phyloP scores from a whole-genome alignment of 1,140 invertebrate species.

The Heterodera schachtii region DNA sequence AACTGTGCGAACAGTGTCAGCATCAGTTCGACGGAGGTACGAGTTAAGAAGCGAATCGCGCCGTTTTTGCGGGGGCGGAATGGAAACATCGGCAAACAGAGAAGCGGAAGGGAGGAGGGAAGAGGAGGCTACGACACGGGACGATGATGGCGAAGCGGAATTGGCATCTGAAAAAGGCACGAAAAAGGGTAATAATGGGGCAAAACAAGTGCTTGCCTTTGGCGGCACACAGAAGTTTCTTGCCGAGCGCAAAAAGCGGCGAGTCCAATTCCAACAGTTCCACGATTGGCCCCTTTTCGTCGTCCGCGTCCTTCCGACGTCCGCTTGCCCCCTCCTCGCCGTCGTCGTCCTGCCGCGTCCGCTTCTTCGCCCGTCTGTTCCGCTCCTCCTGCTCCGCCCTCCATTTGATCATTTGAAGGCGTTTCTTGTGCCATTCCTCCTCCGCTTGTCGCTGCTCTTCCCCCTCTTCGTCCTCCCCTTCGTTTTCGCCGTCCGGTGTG shows the following conservation, averaged over 20 bases:
- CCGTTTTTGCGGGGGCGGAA: background rate
- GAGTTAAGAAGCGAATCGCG: background rate
- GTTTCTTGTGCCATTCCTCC: slow-evolving; percentile 2
- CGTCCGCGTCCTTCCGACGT: background rate
- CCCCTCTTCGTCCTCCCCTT: background rate
- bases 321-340: slow-evolving; percentile 14
- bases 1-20: background rate
- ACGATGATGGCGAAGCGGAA: background rate
- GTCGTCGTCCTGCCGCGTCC: slow-evolving; percentile 30
- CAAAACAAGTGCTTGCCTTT: background rate
- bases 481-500: background rate
- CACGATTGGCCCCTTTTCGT: slow-evolving; percentile 6
- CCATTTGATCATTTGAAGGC: slow-evolving; percentile 20
- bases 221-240: background rate
- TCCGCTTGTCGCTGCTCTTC: background rate
- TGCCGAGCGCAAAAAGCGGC: slow-evolving; percentile 3
- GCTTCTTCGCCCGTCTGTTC: slow-evolving; percentile 24
- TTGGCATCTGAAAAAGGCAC: background rate
- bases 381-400: slow-evolving; percentile 13
- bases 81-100: background rate
- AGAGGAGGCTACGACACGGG: too few species aligned
- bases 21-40: background rate
- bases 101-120: too few species aligned
- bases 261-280: background rate
- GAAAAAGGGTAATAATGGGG: background rate